A percentile compares a stretch with the other conserved stretches of the same genome.
phyloP scores from a whole-genome alignment of 2,797 vertebrate species.

The Erethizon dorsatum region DNA sequence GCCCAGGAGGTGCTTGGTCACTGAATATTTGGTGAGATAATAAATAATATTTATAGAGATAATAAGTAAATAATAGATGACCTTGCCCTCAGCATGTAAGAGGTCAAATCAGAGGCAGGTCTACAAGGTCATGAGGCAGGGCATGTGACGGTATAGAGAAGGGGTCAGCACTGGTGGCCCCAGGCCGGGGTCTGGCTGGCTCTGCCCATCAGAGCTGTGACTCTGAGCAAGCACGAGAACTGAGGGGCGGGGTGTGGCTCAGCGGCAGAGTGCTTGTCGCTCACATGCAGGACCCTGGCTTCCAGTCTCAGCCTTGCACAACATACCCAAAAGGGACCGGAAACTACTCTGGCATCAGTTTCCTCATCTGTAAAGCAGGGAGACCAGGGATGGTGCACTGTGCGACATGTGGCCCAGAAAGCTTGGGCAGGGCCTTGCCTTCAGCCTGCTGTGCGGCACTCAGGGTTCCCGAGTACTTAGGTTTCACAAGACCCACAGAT shows the following conservation, averaged over 20 bases:
- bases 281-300: background rate
- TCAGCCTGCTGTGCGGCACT: background rate
- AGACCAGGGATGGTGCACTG: too few relatives aligned
- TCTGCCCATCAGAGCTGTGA: background rate
- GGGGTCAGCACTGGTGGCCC: background rate
- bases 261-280: fast-evolving
- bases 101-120: background rate
- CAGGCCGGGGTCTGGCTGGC: background rate
- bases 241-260: background rate
- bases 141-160: background rate
- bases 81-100: background rate
- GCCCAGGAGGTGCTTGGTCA: background rate
- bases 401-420: background rate
- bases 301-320: background rate
- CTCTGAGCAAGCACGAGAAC: background rate
- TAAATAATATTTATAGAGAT: background rate
- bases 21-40: background rate
- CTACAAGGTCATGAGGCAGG: fast-evolving
- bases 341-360: background rate
- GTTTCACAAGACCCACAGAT: background rate
- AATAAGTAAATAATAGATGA: background rate
- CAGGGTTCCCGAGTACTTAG: background rate
- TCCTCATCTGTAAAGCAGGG: background rate
- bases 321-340: background rate
- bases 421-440: background rate